phyloP scores from a whole-genome alignment of 2,797 vertebrate species.

The Sciaenops ocellatus region DNA sequence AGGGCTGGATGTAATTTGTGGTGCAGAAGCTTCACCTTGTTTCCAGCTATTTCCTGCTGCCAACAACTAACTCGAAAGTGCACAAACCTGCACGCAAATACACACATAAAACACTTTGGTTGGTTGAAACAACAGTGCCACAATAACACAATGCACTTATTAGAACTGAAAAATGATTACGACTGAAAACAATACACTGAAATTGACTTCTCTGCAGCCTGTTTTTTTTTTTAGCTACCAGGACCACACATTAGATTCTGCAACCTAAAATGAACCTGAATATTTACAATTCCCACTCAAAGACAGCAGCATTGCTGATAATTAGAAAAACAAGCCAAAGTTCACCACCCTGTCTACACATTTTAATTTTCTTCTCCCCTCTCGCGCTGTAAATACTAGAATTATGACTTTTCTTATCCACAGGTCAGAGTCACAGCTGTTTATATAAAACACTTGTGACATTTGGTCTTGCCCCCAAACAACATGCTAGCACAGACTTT shows the following conservation, averaged over 20 bases:
- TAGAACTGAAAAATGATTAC: neutral
- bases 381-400: constrained; percentile 30
- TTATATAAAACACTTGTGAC: constrained; percentile 57
- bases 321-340: constrained; percentile 31
- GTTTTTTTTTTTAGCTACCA: constrained; percentile 20
- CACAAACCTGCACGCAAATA: constrained; percentile 4
- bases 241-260: neutral
- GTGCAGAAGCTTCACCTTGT: constrained; percentile 46
- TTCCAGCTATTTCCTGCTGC: constrained; percentile 33
- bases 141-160: constrained; percentile 7
- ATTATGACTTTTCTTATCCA: constrained; percentile 27
- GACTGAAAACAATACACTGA: neutral
- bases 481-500: constrained; percentile 34
- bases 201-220: constrained; percentile 1
- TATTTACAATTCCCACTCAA: constrained; percentile 34
- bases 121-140: constrained; percentile 18
- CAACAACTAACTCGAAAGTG: neutral
- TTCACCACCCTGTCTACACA: constrained; percentile 39
- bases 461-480: constrained; percentile 56
- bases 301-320: constrained; percentile 25
- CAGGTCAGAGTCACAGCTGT: constrained; percentile 62
- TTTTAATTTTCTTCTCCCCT: constrained; percentile 40
- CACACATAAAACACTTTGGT: constrained; percentile 1
- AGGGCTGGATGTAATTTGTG: constrained; percentile 28
- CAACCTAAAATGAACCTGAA: constrained; percentile 24